Conservation (phyloP, 2,113 vertebrate genomes). For the Peucedramus taeniatus region DNA sequence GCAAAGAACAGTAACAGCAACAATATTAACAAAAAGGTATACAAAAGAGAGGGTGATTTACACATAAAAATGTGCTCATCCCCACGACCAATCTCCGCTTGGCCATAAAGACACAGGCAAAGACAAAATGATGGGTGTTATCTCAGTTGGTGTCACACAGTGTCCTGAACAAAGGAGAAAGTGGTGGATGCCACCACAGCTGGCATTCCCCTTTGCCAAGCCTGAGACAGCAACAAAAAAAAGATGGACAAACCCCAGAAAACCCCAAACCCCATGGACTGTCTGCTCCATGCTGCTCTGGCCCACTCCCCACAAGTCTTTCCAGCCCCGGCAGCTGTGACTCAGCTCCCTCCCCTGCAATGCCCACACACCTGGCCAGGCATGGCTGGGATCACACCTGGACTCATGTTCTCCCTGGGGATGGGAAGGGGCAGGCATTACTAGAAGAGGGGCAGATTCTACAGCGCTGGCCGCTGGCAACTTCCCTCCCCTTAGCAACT, state of each 20-base stretch:
- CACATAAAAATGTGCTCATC: not conserved
- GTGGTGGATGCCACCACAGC: rapidly evolving
- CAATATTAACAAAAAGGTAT: not conserved
- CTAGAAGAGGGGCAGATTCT: not conserved
- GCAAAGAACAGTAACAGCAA: not conserved
- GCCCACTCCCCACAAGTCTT: rapidly evolving
- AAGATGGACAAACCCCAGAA: not conserved
- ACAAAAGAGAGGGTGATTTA: not conserved
- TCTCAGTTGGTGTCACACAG: not conserved
- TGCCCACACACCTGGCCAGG: rapidly evolving
- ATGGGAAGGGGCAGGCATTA: not conserved
- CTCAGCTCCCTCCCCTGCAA: rapidly evolving
- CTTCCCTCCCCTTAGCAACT: too few species aligned
- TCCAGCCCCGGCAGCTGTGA: rapidly evolving
- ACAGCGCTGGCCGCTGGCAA: rapidly evolving
- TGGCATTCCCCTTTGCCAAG: not conserved
- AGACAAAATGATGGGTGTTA: rapidly evolving
- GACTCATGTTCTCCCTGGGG: rapidly evolving
- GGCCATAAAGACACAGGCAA: not conserved
- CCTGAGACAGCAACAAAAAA: not conserved
- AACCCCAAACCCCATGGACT: not conserved
- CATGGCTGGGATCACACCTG: rapidly evolving
- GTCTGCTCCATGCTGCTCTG: not conserved
- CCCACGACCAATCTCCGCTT: rapidly evolving
- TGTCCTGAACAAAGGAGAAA: not conserved